phyloP scores from a whole-genome alignment of 2,113 vertebrate species.

The Thamnophis sirtalis region DNA sequence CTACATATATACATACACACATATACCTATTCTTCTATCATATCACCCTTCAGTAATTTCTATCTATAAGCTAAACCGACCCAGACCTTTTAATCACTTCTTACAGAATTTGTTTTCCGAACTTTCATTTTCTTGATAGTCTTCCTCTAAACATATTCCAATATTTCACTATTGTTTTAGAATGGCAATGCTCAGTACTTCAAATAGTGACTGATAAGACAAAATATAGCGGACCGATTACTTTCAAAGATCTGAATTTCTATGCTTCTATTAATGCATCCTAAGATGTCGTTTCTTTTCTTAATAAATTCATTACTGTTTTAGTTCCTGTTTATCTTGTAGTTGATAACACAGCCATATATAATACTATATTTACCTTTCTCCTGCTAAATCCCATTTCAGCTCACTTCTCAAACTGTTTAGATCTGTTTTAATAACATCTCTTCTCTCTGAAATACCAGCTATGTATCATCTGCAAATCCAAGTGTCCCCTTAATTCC shows the following conservation, averaged over 20 bases:
- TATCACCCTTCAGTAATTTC: neutral
- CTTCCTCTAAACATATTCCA: neutral
- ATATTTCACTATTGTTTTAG: neutral
- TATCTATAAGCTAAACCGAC: neutral
- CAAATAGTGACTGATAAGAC: neutral
- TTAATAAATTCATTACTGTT: neutral
- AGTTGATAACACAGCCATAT: neutral
- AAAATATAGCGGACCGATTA: neutral
- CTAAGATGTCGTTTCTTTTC: neutral
- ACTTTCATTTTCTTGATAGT: neutral
- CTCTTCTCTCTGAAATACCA: neutral
- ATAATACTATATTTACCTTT: neutral
- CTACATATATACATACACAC: neutral
- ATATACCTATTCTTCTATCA: neutral
- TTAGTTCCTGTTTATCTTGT: neutral
- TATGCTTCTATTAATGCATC: neutral
- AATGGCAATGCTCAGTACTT: neutral
- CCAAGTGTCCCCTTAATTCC: neutral
- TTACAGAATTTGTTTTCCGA: neutral
- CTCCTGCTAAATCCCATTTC: neutral
- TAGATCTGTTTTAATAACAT: neutral
- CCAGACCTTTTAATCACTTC: neutral
- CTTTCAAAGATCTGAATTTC: neutral
- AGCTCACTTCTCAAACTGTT: neutral
- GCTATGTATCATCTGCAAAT: neutral